Evolutionary conservation across 2,797 vertebrate genomes (phyloP), one percentile per base, ranked within the genome.

Genomic region (Trachurus trachurus): DNA sequence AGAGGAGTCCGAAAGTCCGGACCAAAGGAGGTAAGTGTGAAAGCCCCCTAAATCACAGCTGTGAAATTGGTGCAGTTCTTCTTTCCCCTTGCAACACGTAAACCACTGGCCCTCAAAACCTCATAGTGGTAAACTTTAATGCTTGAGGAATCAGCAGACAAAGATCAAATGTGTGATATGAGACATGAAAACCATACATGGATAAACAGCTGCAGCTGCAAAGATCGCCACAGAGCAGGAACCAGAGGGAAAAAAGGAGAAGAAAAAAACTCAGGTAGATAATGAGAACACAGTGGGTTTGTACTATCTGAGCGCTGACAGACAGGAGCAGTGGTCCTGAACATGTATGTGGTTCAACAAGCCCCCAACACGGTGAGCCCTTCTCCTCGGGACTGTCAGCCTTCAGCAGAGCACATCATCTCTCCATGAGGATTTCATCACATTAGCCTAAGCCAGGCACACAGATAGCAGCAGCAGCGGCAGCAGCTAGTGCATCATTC

Each of bases 301-400:
- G 84, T 60, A 60, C 45, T 31, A 78, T 66, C 74, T 87, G 56
- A 22, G 42, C 3, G 71, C 62, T 90, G 90, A 93, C 86, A 84
- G 92, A 89, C 89, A 92, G 88, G 76, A 81, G 86, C 91, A 77
- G 50, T 22, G 78, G 80, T 83, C 87, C 90, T 74, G 86, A 93
- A 90, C 93, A 61, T 88, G 83, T 88, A 81, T 47, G 75, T 76
- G 86, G 89, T 93, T 92, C 87, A 89, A 93, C 90, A 92, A 87
- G 83, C 74, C 76, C 81, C 85, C 66, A 80, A 92, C 88, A 91
- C 19, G 82, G 66, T 58, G 73, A 88, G 83, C 60, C 62, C 71
- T 74, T 84, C 84, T 88, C 86, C 74, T 70, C 56, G 80, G 87
- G 89, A 90, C 83, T 81, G 90, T 85, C 88, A 88, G 85, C 81